Evolutionary conservation across 2,888 invertebrate species (phyloP), one percentile per base, ranked within the genome.

Genomic region (Drosophila nr. fundita): DNA sequence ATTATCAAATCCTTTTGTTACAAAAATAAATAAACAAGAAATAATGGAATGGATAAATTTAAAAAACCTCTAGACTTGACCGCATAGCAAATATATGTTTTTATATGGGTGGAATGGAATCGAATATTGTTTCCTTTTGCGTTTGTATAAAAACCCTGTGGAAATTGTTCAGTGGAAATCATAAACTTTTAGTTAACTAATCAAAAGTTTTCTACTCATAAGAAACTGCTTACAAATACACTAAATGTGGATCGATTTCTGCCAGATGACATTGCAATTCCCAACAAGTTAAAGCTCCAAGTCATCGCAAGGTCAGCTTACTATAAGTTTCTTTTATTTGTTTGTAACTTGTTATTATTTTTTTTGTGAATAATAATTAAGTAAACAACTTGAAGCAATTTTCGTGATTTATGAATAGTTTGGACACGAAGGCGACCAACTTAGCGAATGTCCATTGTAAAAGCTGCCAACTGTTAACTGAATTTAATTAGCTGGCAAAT

Each of bases 401-500:
- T 45, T 21, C 3, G 21, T 21, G 21, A 21, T 45, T 45, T 13
- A 45, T 45, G 13, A 13, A 13, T 45, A 45, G 45, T 24, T 15
- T 15, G 4, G 2, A 21, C 8, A 24, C 15, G 45, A 24, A 15
- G 15, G 8, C 15, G 7, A 15, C 21, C 21, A 45, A 24, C 21
- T 24, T 2, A 24, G 45, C 15, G 45, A 15, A 15, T 2, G 8
- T 45, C 8, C 15, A 24, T 45, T 15, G 15, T 2, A 45, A 15
- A 2, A 15, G 45, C 57, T 63, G 73, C 21, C 45, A 55, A 58
- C 30, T 65, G 53, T 53, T 73, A 76, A 64, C 65, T 53, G 40
- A 70, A 69, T 70, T 77, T 68, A 77, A 80, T 79, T 70, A 70
- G 69, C 58, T 70, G 50, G 34, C 61, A 71, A 82, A 82, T 83